These are phyloP conservation scores for Endotricha flammealis DNA, from an alignment of 2,888 invertebrate genomes.

Conservation along the genomic window DNA sequence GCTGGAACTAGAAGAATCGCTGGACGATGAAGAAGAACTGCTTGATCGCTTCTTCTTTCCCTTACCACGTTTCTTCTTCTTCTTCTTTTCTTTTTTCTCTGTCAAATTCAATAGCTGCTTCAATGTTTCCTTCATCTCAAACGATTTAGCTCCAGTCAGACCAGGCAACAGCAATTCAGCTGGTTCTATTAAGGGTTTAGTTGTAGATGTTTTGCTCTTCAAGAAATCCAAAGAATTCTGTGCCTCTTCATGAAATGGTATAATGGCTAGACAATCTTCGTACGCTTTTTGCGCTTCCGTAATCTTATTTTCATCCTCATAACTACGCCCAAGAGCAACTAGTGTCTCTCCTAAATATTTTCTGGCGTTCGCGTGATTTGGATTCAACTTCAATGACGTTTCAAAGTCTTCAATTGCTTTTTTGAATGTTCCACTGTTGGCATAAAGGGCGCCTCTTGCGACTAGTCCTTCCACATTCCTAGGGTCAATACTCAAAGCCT, in stretches of 20 bases:
- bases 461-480: conserved; percentile 95
- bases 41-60: conserved; percentile 81
- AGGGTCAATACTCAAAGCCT: conserved; percentile 94
- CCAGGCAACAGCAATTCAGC: conserved; percentile 80
- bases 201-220: conserved; percentile 80
- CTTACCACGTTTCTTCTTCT: conserved; percentile 82
- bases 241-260: conserved; percentile 92
- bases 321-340: conserved; percentile 91
- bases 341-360: conserved; percentile 96
- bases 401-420: conserved; percentile 97
- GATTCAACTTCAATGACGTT: conserved; percentile 91
- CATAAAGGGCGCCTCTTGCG: conserved; percentile 93
- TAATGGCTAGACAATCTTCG: conserved; percentile 88
- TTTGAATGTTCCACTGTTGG: conserved; percentile 95
- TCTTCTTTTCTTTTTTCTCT: conserved; percentile 82
- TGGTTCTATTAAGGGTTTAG: conserved; percentile 81
- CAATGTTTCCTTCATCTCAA: conserved; percentile 82
- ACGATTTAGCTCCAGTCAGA: conserved; percentile 71
- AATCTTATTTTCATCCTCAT: conserved; percentile 91
- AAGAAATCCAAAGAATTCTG: conserved; percentile 89
- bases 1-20: conserved; percentile 82
- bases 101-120: conserved; percentile 80
- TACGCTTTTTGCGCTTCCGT: conserved; percentile 92
- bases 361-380: conserved; percentile 93
- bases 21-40: conserved; percentile 82